Evolutionary conservation across 2,113 vertebrate genomes (phyloP), one percentile per base, ranked within the genome.

Genomic region (Rana temporaria): DNA sequence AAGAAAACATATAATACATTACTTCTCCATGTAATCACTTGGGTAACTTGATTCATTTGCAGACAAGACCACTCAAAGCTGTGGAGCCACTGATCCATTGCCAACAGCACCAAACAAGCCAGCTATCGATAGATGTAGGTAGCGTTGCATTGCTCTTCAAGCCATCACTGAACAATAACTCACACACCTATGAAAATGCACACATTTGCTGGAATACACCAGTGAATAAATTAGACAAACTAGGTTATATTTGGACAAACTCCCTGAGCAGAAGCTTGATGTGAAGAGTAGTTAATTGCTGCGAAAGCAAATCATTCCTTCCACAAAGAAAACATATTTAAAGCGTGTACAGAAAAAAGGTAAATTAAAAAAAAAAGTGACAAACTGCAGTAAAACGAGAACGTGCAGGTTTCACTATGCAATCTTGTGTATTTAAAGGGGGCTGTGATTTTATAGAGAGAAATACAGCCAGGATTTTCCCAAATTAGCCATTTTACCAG

Each of bases 211-310:
- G 67, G 42, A 77, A 86, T 85, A 85, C 48, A 77, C 76, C 65
- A 78, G 87, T 67, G 59, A 84, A 85, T 74, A 88, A 85, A 80
- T 85, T 85, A 86, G 75, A 48, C 32, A 64, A 81, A 83, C 63
- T 24, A 67, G 72, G 76, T 78, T 83, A 83, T 83, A 70, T 30
- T 87, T 66, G 84, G 59, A 53, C 7, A 84, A 86, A 88, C 18
- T 67, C 69, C 66, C 70, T 82, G 81, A 63, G 84, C 12, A 87
- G 20, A 65, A 82, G 79, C 52, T 1, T 32, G 69, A 19, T 32
- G 34, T 64, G 77, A 14, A 89, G 86, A 53, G 76, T 32, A 7
- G 20, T 52, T 85, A 22, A 65, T 53, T 55, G 79, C 71, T 78
- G 68, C 48, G 65, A 26, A 75, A 75, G 52, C 34, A 52, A 30